phyloP scores from a whole-genome alignment of 2,888 invertebrate genomes.

The Atethmia centrago region DNA sequence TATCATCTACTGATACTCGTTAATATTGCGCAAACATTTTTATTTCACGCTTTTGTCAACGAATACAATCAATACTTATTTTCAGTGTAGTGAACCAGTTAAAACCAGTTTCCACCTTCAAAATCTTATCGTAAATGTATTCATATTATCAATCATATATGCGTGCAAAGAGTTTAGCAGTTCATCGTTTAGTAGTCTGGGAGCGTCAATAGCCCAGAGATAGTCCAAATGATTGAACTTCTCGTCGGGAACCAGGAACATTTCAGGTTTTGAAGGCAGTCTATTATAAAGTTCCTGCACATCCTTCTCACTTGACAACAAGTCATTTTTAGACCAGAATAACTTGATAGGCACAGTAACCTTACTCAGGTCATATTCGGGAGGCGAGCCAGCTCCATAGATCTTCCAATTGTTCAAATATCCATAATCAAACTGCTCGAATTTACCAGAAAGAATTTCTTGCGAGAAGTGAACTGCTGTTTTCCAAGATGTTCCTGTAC shows the following conservation, averaged over 20 bases:
- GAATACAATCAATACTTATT: slow-evolving; percentile 6
- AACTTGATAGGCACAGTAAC: slow-evolving; percentile 91
- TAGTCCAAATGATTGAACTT: slow-evolving; percentile 94
- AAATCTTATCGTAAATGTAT: slow-evolving; percentile 43
- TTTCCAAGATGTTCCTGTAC: slow-evolving; percentile 94
- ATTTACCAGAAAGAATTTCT: slow-evolving; percentile 89
- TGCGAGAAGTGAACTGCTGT: slow-evolving; percentile 93
- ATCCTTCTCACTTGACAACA: slow-evolving; percentile 92
- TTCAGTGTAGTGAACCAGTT: neutral
- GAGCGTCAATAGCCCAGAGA: slow-evolving; percentile 92
- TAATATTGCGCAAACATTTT: neutral
- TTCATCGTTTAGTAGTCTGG: slow-evolving; percentile 90
- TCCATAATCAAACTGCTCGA: slow-evolving; percentile 93
- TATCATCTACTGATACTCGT: neutral
- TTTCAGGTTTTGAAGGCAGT: slow-evolving; percentile 86
- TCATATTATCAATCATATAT: slow-evolving; percentile 49
- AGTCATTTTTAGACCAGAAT: slow-evolving; percentile 93
- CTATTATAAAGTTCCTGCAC: slow-evolving; percentile 86
- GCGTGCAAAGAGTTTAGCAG: slow-evolving; percentile 78
- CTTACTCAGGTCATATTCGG: slow-evolving; percentile 91
- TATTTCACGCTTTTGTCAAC: slow-evolving; percentile 7
- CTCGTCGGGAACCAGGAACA: slow-evolving; percentile 90
- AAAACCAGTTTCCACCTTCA: slow-evolving; percentile 23
- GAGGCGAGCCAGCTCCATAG: slow-evolving; percentile 91
- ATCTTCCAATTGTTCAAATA: slow-evolving; percentile 86